Evolutionary conservation across 2,797 vertebrate genomes (phyloP).

Genomic region (Rhinella marina): DNA sequence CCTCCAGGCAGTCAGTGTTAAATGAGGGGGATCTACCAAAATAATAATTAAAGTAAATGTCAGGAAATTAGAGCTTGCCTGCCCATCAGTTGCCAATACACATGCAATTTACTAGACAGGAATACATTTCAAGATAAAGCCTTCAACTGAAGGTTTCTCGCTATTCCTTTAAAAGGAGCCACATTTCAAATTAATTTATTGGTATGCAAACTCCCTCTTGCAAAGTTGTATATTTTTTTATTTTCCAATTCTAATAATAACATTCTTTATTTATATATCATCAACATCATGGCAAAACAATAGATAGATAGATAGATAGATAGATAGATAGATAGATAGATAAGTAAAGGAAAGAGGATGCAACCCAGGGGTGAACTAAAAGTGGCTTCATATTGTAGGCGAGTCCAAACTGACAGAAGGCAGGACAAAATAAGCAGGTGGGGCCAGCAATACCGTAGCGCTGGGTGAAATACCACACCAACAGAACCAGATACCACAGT

Average conservation of each 20-base stretch:
- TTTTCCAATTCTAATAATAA: neutral
- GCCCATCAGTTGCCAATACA: conserved; percentile 43
- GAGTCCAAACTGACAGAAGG: too few relatives aligned
- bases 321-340: too few relatives aligned
- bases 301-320: too few relatives aligned
- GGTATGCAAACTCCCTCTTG: neutral
- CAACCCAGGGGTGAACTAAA: too few relatives aligned
- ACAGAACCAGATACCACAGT: too few relatives aligned
- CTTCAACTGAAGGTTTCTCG: neutral
- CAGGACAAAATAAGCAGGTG: too few relatives aligned
- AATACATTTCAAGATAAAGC: conserved; percentile 23
- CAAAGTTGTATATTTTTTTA: neutral
- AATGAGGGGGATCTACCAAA: conserved; percentile 62
- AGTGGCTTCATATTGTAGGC: too few relatives aligned
- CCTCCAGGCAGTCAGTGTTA: conserved; percentile 57
- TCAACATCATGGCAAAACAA: too few relatives aligned
- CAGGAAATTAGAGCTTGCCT: conserved; percentile 48
- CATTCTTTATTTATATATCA: neutral
- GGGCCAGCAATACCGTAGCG: too few relatives aligned
- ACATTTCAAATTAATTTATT: neutral
- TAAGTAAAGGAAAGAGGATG: too few relatives aligned
- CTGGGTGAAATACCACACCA: too few relatives aligned
- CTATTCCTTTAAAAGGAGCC: neutral
- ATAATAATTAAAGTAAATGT: conserved; percentile 62
- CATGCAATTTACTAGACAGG: neutral